phyloP scores from a whole-genome alignment of 2,113 vertebrate species.

The Nettapus auritus region DNA sequence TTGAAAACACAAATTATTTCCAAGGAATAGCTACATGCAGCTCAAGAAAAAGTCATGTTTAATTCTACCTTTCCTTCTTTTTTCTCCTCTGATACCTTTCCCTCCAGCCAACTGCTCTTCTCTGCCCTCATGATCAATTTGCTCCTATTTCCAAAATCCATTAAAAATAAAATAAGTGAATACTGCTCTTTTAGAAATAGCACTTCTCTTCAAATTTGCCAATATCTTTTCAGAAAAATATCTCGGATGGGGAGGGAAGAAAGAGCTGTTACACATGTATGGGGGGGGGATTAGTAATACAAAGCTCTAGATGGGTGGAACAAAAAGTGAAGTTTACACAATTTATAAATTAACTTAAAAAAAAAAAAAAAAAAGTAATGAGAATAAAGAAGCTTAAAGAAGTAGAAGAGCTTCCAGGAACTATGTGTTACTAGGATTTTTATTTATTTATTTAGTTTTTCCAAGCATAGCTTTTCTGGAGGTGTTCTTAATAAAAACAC shows the following conservation, averaged over 20 bases:
- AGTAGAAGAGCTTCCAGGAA: background rate
- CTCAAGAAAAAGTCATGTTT: background rate
- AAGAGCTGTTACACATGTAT: background rate
- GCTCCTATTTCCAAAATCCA: background rate
- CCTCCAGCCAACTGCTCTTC: background rate
- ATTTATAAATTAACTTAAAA: background rate
- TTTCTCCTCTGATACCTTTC: background rate
- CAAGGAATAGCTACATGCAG: background rate
- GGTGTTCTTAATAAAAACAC: constrained; percentile 37
- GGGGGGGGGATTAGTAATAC: background rate
- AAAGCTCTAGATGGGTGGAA: background rate
- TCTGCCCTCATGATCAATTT: background rate
- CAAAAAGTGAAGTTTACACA: background rate
- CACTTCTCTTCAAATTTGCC: background rate
- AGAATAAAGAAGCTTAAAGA: background rate
- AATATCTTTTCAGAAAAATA: background rate
- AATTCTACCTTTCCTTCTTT: background rate
- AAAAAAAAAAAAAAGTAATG: background rate
- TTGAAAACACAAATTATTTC: constrained; percentile 3
- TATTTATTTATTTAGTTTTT: background rate
- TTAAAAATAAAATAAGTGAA: background rate
- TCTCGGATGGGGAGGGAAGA: background rate
- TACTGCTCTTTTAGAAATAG: background rate
- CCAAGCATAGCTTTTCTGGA: background rate
- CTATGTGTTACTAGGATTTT: background rate